These are phyloP conservation scores for Lota lota DNA, from an alignment of 2,113 vertebrate species.

Conservation along the genomic window DNA sequence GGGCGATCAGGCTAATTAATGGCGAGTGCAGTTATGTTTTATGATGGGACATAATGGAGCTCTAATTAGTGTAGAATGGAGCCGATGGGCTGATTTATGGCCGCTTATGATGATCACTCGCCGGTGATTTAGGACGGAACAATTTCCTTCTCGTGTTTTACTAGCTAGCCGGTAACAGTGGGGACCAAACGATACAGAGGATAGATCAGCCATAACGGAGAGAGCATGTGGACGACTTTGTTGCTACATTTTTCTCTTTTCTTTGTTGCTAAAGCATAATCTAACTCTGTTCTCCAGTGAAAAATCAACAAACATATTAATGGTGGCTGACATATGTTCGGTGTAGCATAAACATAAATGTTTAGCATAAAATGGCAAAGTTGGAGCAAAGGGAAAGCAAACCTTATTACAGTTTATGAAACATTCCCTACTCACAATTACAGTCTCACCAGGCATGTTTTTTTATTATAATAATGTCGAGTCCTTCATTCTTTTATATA, in stretches of 20 bases:
- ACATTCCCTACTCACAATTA: no score
- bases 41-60: conserved; percentile 50
- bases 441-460: no score
- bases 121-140: conserved; percentile 30
- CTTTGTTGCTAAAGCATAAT: neutral
- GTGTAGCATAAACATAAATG: no score
- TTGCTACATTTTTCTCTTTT: neutral
- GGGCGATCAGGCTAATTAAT: conserved; percentile 56
- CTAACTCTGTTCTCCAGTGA: no score
- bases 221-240: neutral
- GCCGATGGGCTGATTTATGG: conserved; percentile 50
- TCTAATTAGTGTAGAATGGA: conserved; percentile 57
- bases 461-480: no score
- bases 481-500: no score
- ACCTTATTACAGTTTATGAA: no score
- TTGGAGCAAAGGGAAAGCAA: no score
- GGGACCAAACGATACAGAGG: conserved; percentile 14
- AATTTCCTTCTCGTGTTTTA: conserved; percentile 25
- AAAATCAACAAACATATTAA: no score
- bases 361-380: no score
- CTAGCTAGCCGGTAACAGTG: conserved; percentile 14
- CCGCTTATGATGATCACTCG: conserved; percentile 32
- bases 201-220: neutral
- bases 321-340: no score
- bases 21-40: conserved; percentile 49